Base-by-base conservation (phyloP, 2,797 vertebrate genomes). In the Hyperoplus lanceolatus region DNA sequence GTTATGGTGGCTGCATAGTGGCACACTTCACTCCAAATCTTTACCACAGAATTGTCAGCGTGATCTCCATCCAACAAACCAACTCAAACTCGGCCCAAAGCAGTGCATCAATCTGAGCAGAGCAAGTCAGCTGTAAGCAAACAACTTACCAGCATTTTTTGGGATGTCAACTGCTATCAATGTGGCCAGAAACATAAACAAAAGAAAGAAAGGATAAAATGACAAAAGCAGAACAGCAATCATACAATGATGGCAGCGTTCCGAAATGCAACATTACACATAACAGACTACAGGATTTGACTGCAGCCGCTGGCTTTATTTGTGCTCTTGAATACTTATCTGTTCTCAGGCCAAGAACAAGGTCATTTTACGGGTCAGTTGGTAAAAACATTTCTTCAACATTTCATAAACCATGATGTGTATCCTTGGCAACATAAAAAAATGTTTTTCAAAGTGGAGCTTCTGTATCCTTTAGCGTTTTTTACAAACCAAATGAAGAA, bases 71-170 rank as follows among this genome's bases (percentile, higher is more conserved):
- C 46, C 38, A 57, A 42, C 45, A 72, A 62, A 53, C 29, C 36
- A 67, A 59, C 4, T 58, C 14, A 50, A 70, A 68, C 0, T 29
- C 29, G 29, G 29, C 6, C n/a, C 3, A 50, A 61, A 41, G 45
- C 57, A 57, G n/a, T 16, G 55, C 46, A 59, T 43, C 36, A 42
- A 42, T 60, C 70, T 66, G 63, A 67, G 18, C 60, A 49, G 38
- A 61, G 36, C n/a, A 63, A 43, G 39, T 29, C 48, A 16, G 67
- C 56, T 43, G 39, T 15, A 4, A 63, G 42, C 29, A 89, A 84
- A 79, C 53, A 79, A 92, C 86, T 92, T 90, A 87, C 83, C 90
- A 91, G 87, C 89, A 89, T 84, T 85, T 92, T 91, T 75, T 86
- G 83, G 62, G 87, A 90, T 69, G 88, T 90, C 72, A 87, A 86